Percentiles rank a stretch among this genome's conserved stretches.
phyloP scores from a whole-genome alignment of 2,888 invertebrate genomes.

The Plemyria rubiginata region DNA sequence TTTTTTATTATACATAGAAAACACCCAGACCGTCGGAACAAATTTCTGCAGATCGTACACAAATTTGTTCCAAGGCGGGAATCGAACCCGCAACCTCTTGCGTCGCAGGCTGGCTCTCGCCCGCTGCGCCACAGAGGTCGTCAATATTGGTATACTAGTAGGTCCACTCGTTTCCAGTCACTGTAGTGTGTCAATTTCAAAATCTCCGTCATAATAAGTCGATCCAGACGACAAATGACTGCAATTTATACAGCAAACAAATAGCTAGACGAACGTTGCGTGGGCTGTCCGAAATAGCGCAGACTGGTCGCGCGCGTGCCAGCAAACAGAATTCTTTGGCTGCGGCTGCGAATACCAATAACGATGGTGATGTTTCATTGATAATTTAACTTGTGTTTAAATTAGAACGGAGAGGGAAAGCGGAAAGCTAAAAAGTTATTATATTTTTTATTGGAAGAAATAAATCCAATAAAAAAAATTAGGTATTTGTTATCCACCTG shows the following conservation, averaged over 20 bases:
- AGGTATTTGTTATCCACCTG: too few relatives aligned
- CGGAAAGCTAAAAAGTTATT: background rate
- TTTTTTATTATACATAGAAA: too few relatives aligned
- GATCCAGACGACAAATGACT: slow-evolving; percentile 61
- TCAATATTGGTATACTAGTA: background rate
- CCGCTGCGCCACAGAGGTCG: too few relatives aligned
- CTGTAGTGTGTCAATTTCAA: slow-evolving; percentile 15
- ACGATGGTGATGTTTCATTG: slow-evolving; percentile 39
- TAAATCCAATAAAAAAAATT: too few relatives aligned
- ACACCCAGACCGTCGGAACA: too few relatives aligned
- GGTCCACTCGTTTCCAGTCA: background rate
- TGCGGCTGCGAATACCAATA: slow-evolving; percentile 20
- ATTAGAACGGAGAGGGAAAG: slow-evolving; percentile 5
- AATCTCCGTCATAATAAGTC: slow-evolving; percentile 50
- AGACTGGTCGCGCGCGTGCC: slow-evolving; percentile 46
- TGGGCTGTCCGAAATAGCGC: slow-evolving; percentile 69
- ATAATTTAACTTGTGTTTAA: slow-evolving; percentile 15
- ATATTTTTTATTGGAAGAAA: too few relatives aligned
- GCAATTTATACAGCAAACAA: slow-evolving; percentile 67
- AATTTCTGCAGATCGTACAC: too few relatives aligned
- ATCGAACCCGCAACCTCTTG: too few relatives aligned
- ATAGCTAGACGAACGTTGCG: slow-evolving; percentile 68
- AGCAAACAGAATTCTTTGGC: slow-evolving; percentile 32
- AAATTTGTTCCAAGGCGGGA: too few relatives aligned
- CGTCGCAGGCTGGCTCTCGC: too few relatives aligned